phyloP scores from a whole-genome alignment of 2,113 vertebrate species.

The Nesoenas mayeri region DNA sequence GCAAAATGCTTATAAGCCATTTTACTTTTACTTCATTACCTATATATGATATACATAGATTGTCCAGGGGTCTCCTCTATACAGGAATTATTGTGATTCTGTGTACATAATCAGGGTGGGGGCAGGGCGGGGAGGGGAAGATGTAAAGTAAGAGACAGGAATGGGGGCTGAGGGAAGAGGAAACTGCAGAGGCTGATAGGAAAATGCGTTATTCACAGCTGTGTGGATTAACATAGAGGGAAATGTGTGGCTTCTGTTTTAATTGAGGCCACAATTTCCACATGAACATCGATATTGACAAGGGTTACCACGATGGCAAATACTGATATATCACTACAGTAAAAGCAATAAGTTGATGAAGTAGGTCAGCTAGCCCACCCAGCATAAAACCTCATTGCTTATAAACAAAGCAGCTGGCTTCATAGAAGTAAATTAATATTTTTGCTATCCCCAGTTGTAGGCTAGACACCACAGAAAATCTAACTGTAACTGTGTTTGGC shows the following conservation, averaged over 20 bases:
- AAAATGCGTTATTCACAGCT: not conserved
- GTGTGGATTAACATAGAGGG: not conserved
- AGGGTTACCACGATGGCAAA: not conserved
- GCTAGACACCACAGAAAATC: not conserved
- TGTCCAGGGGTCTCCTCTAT: not conserved
- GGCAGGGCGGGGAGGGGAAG: too few species aligned
- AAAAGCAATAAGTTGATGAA: not conserved
- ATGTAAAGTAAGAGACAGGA: not conserved
- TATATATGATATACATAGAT: not conserved
- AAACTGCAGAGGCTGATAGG: not conserved
- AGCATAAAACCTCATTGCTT: not conserved
- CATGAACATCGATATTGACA: not conserved
- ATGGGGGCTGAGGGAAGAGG: fast-evolving
- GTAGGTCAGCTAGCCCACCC: not conserved
- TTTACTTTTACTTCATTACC: not conserved
- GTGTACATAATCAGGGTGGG: not conserved
- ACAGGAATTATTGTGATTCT: not conserved
- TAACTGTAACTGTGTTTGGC: not conserved
- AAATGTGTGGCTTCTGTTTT: not conserved
- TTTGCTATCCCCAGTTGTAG: not conserved
- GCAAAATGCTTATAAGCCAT: not conserved
- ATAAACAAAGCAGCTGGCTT: not conserved
- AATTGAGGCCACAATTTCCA: not conserved
- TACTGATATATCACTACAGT: not conserved
- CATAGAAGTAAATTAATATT: not conserved